A percentile compares a stretch with the other conserved stretches of the same genome.
phyloP scores from a whole-genome alignment of 2,113 vertebrate genomes.

The Bothrops jararaca region DNA sequence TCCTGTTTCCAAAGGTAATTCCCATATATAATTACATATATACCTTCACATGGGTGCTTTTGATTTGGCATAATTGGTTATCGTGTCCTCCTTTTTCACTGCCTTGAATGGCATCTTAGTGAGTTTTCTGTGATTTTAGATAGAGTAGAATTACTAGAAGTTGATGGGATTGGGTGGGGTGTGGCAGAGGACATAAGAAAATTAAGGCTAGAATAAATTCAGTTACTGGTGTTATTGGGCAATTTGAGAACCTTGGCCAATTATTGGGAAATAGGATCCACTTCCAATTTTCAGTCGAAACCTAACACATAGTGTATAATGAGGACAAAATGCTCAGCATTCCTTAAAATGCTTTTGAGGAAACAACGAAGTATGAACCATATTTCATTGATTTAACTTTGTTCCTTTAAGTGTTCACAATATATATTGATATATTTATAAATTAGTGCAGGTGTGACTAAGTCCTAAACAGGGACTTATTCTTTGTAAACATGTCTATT shows the following conservation, averaged over 20 bases:
- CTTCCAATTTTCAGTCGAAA: not conserved
- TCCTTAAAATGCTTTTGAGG: not conserved
- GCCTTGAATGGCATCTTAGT: not conserved
- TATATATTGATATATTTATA: not conserved
- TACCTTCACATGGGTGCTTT: not conserved
- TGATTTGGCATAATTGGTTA: not conserved
- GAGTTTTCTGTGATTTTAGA: not conserved
- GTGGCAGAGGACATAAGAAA: not conserved
- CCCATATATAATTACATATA: not conserved
- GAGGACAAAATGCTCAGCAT: not conserved
- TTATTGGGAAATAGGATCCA: not conserved
- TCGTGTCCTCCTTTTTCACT: not conserved
- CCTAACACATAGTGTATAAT: not conserved
- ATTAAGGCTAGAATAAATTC: not conserved
- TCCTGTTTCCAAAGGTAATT: not conserved
- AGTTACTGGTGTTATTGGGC: not conserved
- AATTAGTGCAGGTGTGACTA: not conserved
- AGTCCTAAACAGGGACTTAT: not conserved
- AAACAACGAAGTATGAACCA: not conserved
- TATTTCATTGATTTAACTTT: not conserved
- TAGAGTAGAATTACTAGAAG: not conserved
- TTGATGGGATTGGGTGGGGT: not conserved
- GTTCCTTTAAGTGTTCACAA: not conserved
- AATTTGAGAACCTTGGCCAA: not conserved
- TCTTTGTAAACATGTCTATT: not conserved